These are phyloP conservation scores for Drusus annulatus DNA, from an alignment of 1,140 invertebrate genomes.

Conservation along the genomic window DNA sequence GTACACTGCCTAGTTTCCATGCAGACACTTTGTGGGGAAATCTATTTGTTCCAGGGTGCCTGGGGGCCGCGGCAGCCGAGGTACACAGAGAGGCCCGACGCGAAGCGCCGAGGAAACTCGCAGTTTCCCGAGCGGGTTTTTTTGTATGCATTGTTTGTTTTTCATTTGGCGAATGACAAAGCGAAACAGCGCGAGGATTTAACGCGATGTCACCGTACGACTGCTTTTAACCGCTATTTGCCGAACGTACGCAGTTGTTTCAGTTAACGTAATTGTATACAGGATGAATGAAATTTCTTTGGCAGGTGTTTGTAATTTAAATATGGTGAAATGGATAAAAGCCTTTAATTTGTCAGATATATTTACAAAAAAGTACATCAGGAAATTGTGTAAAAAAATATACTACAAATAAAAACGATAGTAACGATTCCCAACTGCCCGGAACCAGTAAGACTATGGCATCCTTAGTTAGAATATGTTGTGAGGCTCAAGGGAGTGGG, in stretches of 20 bases:
- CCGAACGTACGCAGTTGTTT: neutral
- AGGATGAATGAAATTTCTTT: neutral
- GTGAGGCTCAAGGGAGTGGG: too few species aligned
- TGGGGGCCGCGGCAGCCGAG: neutral
- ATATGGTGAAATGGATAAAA: too few species aligned
- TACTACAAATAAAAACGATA: too few species aligned
- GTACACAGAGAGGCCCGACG: neutral
- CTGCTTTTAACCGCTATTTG: neutral
- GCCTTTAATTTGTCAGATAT: too few species aligned
- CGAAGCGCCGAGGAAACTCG: neutral
- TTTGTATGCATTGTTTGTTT: conserved; percentile 41
- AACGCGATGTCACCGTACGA: conserved; percentile 9
- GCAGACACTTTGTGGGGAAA: conserved; percentile 29
- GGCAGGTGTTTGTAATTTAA: too few species aligned
- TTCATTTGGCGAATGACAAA: conserved; percentile 40
- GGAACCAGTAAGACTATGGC: too few species aligned
- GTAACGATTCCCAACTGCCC: too few species aligned
- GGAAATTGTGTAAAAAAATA: too few species aligned
- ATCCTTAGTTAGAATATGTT: too few species aligned
- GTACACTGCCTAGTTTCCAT: neutral
- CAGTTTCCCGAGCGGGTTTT: neutral
- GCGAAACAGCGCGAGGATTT: conserved; percentile 18
- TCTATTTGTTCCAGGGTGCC: neutral
- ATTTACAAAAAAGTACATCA: too few species aligned
- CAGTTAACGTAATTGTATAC: neutral